A percentile compares a stretch with the other conserved stretches of the same genome.
phyloP scores from a whole-genome alignment of 2,888 invertebrate genomes.

The Argyresthia goedartella region DNA sequence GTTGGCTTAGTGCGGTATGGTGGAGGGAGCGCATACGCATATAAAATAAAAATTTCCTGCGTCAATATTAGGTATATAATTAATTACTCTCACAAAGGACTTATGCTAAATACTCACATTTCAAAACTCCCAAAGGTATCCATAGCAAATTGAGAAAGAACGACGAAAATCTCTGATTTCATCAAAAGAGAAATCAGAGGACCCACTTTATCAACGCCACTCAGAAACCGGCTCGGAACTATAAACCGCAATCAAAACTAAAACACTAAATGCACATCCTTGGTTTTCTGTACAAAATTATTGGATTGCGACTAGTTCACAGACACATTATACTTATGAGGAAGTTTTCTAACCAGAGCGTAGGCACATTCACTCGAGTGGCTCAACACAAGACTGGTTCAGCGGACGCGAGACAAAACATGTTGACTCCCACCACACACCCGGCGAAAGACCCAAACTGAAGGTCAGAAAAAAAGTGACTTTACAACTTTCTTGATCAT shows the following conservation, averaged over 20 bases:
- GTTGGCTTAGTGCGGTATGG: too few relatives aligned
- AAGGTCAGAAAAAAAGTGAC: not conserved
- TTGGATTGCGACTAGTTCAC: too few relatives aligned
- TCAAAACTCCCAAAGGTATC: not conserved
- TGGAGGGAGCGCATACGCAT: too few relatives aligned
- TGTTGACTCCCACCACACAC: not conserved
- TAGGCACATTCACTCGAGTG: not conserved
- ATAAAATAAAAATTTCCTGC: too few relatives aligned
- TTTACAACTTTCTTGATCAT: conserved; percentile 2
- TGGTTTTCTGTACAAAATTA: too few relatives aligned
- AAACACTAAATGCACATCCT: too few relatives aligned
- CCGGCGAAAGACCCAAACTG: not conserved
- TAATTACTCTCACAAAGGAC: too few relatives aligned
- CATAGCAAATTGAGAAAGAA: not conserved
- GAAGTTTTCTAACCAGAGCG: not conserved
- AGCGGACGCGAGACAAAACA: not conserved
- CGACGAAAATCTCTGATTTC: not conserved
- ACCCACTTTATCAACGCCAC: too few relatives aligned
- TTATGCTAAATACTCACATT: not conserved
- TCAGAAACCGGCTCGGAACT: too few relatives aligned
- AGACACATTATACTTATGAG: not conserved
- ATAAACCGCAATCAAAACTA: too few relatives aligned
- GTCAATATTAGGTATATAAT: too few relatives aligned
- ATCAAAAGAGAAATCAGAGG: not conserved
- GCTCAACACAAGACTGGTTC: not conserved